These are phyloP conservation scores for Pheosia gnoma DNA, from an alignment of 2,888 invertebrate species.

Conservation along the genomic window DNA sequence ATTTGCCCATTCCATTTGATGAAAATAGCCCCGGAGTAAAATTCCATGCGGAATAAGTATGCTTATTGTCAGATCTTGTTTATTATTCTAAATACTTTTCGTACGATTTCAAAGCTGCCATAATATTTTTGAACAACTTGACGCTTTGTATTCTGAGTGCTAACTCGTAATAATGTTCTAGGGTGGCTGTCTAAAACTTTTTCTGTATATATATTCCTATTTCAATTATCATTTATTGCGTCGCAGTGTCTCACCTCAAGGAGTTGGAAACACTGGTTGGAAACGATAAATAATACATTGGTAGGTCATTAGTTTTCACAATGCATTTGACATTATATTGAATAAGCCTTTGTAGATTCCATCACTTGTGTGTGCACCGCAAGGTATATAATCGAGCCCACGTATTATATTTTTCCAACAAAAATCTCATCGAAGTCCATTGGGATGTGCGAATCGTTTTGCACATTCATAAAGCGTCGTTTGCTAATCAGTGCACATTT, in stretches of 20 bases:
- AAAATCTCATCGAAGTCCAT: background rate
- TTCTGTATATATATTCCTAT: background rate
- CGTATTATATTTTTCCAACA: background rate
- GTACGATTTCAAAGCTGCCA: background rate
- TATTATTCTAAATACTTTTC: background rate
- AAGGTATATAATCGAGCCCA: no score
- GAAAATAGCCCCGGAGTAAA: background rate
- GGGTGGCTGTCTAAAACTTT: background rate
- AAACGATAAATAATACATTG: no score
- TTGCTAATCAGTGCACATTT: constrained; percentile 48
- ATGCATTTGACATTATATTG: no score
- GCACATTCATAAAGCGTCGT: constrained; percentile 25
- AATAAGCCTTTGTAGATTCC: no score
- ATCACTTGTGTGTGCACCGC: no score
- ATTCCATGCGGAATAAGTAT: background rate
- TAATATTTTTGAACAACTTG: background rate
- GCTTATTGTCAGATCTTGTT: background rate
- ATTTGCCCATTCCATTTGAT: background rate
- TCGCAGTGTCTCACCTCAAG: background rate
- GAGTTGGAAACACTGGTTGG: no score
- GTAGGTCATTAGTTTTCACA: no score
- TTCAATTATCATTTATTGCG: background rate
- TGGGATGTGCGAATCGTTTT: constrained; percentile 17
- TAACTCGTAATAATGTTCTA: background rate
- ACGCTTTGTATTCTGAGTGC: background rate